Evolutionary conservation across 2,888 invertebrate genomes (phyloP).

Genomic region (Monochamus alternatus): DNA sequence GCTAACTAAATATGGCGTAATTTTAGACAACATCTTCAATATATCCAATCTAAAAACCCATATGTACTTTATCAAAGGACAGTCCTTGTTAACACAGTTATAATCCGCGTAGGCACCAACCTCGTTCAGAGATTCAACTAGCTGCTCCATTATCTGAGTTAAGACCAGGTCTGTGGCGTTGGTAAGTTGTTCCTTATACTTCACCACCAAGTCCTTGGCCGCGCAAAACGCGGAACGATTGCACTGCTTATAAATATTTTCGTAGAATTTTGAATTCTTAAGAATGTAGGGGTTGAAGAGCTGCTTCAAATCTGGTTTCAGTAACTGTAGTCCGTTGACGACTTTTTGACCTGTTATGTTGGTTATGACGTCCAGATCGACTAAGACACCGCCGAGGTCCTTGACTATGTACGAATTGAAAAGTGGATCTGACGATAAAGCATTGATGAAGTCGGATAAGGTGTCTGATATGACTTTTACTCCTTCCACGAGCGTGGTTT

Average conservation of each 20-base stretch:
- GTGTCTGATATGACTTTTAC: no score
- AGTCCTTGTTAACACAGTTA: conserved; percentile 34
- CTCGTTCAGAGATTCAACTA: conserved; percentile 4
- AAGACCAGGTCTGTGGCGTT: conserved; percentile 18
- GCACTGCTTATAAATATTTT: conserved; percentile 15
- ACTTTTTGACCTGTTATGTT: conserved; percentile 13
- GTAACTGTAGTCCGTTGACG: not conserved
- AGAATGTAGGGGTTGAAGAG: conserved; percentile 38
- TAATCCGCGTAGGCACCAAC: not conserved
- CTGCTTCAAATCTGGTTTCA: not conserved
- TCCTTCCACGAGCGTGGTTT: not conserved
- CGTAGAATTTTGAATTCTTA: conserved; percentile 22
- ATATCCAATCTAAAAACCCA: not conserved
- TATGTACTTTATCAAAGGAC: conserved; percentile 33
- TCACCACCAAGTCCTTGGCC: conserved; percentile 12
- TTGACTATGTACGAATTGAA: not conserved
- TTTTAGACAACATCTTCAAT: not conserved
- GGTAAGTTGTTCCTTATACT: conserved; percentile 6
- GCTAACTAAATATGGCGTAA: not conserved
- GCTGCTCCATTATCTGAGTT: conserved; percentile 19
- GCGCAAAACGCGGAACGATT: conserved; percentile 25
- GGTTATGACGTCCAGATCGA: conserved; percentile 31
- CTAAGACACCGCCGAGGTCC: not conserved
- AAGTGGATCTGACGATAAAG: not conserved
- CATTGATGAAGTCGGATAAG: no score